Conservation (phyloP, 2,113 vertebrate genomes). For the Hippotragus niger region DNA sequence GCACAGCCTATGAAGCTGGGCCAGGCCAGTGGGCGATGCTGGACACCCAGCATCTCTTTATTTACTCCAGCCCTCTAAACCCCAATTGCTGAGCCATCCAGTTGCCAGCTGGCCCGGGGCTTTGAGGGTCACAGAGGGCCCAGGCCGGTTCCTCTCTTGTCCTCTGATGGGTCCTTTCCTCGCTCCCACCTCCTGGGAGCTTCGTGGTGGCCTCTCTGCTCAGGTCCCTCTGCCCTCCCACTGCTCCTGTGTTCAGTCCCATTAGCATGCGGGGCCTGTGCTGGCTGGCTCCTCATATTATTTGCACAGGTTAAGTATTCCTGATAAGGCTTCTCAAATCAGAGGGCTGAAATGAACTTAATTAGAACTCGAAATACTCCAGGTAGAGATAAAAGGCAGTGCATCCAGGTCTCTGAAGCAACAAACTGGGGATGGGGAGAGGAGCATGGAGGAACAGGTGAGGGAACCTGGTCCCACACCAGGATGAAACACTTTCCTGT, state of each 20-base stretch:
- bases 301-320: constrained; percentile 80
- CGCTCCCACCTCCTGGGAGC: not conserved
- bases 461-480: not conserved
- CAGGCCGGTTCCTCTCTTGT: not conserved
- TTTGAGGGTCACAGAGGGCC: not conserved
- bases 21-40: accelerated
- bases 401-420: constrained; percentile 53
- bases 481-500: not conserved
- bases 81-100: not conserved
- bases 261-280: constrained; percentile 72
- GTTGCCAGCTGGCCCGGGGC: not conserved
- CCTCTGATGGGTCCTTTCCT: accelerated
- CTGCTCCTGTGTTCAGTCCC: constrained; percentile 19
- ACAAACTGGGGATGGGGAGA: constrained; percentile 20
- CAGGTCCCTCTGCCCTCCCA: constrained; percentile 28
- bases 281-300: constrained; percentile 69
- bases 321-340: constrained; percentile 79
- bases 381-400: constrained; percentile 67
- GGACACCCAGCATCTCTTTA: not conserved
- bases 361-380: constrained; percentile 76
- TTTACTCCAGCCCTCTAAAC: not conserved
- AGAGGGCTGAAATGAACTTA: constrained; percentile 78
- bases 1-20: not conserved
- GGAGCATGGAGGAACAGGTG: not conserved
- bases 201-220: not conserved